phyloP scores from a whole-genome alignment of 2,113 vertebrate genomes.

The Malurus elegans region DNA sequence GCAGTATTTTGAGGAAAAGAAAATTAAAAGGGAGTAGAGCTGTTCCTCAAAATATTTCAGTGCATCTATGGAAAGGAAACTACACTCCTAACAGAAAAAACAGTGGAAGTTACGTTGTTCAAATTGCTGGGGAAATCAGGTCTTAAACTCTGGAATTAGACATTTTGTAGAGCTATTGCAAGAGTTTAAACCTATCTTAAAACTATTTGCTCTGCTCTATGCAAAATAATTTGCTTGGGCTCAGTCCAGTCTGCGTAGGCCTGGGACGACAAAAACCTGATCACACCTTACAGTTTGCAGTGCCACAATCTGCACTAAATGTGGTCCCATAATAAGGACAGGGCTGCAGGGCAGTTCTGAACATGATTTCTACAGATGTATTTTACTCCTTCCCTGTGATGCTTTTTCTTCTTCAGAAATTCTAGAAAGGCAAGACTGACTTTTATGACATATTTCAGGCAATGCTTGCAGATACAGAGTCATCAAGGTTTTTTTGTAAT shows the following conservation, averaged over 20 bases:
- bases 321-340: background rate
- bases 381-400: background rate
- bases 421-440: background rate
- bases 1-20: background rate
- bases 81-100: background rate
- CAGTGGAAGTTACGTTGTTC: background rate
- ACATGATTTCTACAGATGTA: background rate
- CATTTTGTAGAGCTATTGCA: background rate
- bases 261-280: background rate
- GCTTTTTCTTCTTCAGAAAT: background rate
- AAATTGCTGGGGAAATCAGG: background rate
- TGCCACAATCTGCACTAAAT: background rate
- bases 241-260: background rate
- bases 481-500: background rate
- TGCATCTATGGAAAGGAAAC: background rate
- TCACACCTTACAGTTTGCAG: background rate
- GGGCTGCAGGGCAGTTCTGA: background rate
- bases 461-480: background rate
- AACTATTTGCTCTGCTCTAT: background rate
- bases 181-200: background rate
- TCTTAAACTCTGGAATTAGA: background rate
- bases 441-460: background rate
- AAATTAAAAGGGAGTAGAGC: background rate
- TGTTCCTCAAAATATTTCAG: background rate
- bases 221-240: background rate